Evolutionary conservation across 2,113 vertebrate species (phyloP).

Genomic region (Protobothrops flavoviridis): DNA sequence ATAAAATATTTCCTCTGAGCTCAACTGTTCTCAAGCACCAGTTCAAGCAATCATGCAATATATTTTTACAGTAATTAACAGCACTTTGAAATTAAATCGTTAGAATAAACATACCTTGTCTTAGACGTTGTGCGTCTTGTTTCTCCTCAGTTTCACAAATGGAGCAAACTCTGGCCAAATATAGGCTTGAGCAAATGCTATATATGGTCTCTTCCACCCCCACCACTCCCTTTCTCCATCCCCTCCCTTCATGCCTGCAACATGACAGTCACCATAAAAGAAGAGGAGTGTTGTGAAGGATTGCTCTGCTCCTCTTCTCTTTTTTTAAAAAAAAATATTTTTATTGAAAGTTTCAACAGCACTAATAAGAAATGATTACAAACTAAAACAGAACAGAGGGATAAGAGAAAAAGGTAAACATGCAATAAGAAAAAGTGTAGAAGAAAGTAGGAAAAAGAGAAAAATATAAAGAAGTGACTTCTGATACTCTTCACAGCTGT

Average conservation of each 20-base stretch:
- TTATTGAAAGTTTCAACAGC: neutral
- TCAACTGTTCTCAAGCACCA: slow-evolving; percentile 40
- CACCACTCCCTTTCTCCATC: slow-evolving; percentile 6
- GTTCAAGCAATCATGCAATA: slow-evolving; percentile 48
- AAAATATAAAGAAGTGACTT: neutral
- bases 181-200: slow-evolving; percentile 66
- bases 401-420: neutral
- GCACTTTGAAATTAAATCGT: slow-evolving; percentile 29
- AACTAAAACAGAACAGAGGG: neutral
- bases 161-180: slow-evolving; percentile 39
- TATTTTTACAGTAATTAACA: slow-evolving; percentile 39
- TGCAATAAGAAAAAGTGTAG: neutral
- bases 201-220: slow-evolving; percentile 18
- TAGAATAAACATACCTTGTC: slow-evolving; percentile 62
- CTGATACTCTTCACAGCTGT: neutral
- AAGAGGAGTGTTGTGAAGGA: slow-evolving; percentile 6
- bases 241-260: slow-evolving; percentile 46
- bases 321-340: neutral
- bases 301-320: neutral
- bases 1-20: slow-evolving; percentile 45
- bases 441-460: neutral
- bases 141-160: slow-evolving; percentile 59
- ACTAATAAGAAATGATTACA: neutral
- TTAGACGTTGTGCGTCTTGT: slow-evolving; percentile 35
- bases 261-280: slow-evolving; percentile 11